phyloP scores from a whole-genome alignment of 2,888 invertebrate genomes.

The Mimumesa dahlbomi region DNA sequence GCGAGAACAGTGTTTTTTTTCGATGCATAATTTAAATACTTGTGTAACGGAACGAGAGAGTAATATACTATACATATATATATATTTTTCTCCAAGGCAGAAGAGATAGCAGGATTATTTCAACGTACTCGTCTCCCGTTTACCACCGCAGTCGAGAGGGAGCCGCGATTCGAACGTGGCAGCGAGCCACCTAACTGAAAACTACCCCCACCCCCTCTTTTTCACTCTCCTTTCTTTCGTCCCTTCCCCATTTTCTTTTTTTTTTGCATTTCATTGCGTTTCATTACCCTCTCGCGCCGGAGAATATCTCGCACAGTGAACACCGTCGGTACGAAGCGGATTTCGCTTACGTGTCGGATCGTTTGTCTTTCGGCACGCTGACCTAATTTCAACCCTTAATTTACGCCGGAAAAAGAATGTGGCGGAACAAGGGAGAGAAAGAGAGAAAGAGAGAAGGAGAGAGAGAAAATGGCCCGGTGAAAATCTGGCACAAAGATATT shows the following conservation, averaged over 20 bases:
- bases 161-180: constrained; percentile 4
- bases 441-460: too few species aligned
- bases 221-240: neutral
- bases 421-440: constrained; percentile 5
- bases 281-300: constrained; percentile 32
- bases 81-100: too few species aligned
- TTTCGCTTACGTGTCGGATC: constrained; percentile 24
- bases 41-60: too few species aligned
- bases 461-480: too few species aligned
- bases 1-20: too few species aligned
- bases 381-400: constrained; percentile 42
- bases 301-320: constrained; percentile 16
- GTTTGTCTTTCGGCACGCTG: constrained; percentile 32
- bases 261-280: constrained; percentile 52
- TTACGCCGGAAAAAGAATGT: constrained; percentile 7
- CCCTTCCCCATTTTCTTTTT: neutral
- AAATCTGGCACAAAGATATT: too few species aligned
- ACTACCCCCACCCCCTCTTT: constrained; percentile 4
- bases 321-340: constrained; percentile 5
- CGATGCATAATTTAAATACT: too few species aligned
- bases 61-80: too few species aligned
- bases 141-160: constrained; percentile 21
- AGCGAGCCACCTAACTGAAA: constrained; percentile 45
- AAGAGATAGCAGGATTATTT: too few species aligned
- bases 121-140: constrained; percentile 26